These are phyloP conservation scores for Drosophila neonasuta DNA, from an alignment of 2,888 invertebrate species.

Conservation along the genomic window DNA sequence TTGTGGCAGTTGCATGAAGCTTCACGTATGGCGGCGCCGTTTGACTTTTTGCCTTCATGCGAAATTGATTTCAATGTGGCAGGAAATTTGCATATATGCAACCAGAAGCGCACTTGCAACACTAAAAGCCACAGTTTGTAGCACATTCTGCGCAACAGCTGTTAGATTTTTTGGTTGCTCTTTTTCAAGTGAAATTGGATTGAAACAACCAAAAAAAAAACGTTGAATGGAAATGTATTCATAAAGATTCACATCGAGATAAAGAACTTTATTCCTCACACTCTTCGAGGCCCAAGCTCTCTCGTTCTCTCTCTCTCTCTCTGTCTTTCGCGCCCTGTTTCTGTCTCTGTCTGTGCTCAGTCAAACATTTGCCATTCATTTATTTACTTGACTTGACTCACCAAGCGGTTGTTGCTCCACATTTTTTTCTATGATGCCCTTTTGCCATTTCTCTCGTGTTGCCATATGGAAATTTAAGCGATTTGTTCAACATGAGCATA, in stretches of 20 bases:
- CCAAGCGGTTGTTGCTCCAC: constrained; percentile 26
- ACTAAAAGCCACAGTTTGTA: constrained; percentile 24
- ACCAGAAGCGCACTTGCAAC: constrained; percentile 9
- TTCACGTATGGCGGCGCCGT: constrained; percentile 48
- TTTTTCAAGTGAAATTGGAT: constrained; percentile 15
- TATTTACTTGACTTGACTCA: constrained; percentile 25
- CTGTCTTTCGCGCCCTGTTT: not conserved
- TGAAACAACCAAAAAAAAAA: not conserved
- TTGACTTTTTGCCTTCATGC: constrained; percentile 39
- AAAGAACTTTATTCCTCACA: constrained; percentile 3
- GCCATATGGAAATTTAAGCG: constrained; percentile 66
- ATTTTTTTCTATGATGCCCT: constrained; percentile 15
- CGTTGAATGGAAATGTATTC: constrained; percentile 15
- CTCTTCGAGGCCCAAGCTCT: not conserved
- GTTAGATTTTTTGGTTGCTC: not conserved
- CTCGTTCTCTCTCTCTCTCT: too few species aligned
- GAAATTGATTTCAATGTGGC: constrained; percentile 48
- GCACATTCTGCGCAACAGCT: constrained; percentile 26
- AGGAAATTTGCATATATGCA: constrained; percentile 40
- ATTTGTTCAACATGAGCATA: constrained; percentile 61
- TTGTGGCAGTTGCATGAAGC: constrained; percentile 15
- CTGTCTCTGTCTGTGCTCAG: not conserved
- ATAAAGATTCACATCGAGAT: constrained; percentile 16
- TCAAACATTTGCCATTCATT: constrained; percentile 27
- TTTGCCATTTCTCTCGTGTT: constrained; percentile 10